Conservation (phyloP, 2,888 invertebrate species). For the Agrypnus murinus region DNA sequence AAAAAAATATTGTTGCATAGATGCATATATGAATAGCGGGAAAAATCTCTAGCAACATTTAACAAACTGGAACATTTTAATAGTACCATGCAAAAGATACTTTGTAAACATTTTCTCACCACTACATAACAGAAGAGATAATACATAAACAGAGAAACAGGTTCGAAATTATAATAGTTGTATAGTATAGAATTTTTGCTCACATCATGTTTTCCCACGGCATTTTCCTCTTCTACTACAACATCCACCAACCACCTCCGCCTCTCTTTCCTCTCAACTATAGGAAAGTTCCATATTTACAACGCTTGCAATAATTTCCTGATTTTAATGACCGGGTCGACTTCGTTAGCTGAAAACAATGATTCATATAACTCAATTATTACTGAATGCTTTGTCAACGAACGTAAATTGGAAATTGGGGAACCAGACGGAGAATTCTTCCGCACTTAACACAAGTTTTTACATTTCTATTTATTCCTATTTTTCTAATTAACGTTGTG, state of each 20-base stretch:
- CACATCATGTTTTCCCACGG: conserved; percentile 43
- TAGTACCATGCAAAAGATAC: conserved; percentile 18
- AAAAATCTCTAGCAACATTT: too few relatives aligned
- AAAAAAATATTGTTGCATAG: too few relatives aligned
- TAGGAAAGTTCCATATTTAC: conserved; percentile 43
- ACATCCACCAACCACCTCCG: neutral
- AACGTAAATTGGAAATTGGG: conserved; percentile 54
- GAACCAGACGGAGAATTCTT: conserved; percentile 1
- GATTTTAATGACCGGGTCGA: conserved; percentile 62
- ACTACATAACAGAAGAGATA: conserved; percentile 37
- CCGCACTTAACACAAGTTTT: too few relatives aligned
- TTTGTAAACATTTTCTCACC: conserved; percentile 43
- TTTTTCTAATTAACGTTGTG: too few relatives aligned
- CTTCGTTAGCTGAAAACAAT: conserved; percentile 62
- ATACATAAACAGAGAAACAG: too few relatives aligned
- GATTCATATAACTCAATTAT: conserved; percentile 61
- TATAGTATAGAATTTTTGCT: conserved; percentile 27
- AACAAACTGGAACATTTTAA: conserved; percentile 39
- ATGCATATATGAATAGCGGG: too few relatives aligned
- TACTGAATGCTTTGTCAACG: conserved; percentile 56
- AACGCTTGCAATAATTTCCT: conserved; percentile 61
- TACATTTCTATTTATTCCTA: too few relatives aligned
- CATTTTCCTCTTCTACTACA: conserved; percentile 33
- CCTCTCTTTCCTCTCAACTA: too few relatives aligned
- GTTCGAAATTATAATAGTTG: too few relatives aligned